phyloP scores from a whole-genome alignment of 2,888 invertebrate species.

The Morpho deidamia region DNA sequence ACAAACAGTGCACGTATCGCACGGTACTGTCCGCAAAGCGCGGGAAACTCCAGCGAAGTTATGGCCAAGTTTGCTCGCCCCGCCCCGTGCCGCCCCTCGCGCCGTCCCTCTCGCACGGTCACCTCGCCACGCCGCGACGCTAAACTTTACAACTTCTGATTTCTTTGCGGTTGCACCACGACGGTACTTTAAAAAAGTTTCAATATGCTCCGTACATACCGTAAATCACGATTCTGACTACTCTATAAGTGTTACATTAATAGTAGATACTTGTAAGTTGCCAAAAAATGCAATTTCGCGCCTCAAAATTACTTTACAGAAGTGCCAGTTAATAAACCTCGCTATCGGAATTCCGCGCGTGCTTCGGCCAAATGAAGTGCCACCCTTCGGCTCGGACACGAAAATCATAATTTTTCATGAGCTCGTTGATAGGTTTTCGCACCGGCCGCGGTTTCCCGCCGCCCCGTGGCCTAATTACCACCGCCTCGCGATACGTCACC shows the following conservation, averaged over 20 bases:
- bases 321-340: slow-evolving; percentile 41
- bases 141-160: slow-evolving; percentile 19
- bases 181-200: slow-evolving; percentile 2
- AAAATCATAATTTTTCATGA: slow-evolving; percentile 77
- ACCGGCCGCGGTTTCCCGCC: slow-evolving; percentile 74
- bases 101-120: slow-evolving; percentile 49
- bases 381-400: slow-evolving; percentile 60
- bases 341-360: slow-evolving; percentile 51
- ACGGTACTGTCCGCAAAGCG: slow-evolving; percentile 8
- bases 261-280: too few relatives aligned
- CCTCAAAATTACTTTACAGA: slow-evolving; percentile 5
- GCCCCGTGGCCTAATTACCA: slow-evolving; percentile 77
- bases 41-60: slow-evolving; percentile 60
- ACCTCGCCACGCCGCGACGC: slow-evolving; percentile 39
- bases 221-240: background rate
- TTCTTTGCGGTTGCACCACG: slow-evolving; percentile 20
- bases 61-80: slow-evolving; percentile 46
- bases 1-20: background rate
- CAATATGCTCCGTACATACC: background rate
- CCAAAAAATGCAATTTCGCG: background rate
- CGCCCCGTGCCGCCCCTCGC: slow-evolving; percentile 49
- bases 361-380: slow-evolving; percentile 57
- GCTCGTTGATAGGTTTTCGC: slow-evolving; percentile 77
- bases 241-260: too few relatives aligned
- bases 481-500: slow-evolving; percentile 75